Evolutionary conservation across 2,797 vertebrate species (phyloP).

Genomic region (Muscicapa comitata): DNA sequence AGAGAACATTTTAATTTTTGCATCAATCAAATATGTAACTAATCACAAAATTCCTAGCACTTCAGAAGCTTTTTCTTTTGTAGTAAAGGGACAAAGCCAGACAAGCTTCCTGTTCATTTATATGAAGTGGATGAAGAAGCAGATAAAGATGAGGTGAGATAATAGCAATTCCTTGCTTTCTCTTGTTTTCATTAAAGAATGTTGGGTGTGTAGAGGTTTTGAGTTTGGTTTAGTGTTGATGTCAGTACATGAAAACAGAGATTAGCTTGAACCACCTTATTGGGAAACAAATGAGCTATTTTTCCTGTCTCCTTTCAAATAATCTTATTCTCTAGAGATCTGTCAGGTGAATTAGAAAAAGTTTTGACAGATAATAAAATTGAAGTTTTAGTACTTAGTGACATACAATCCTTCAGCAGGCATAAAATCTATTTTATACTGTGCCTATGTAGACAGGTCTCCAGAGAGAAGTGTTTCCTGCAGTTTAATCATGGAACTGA

Average conservation of each 20-base stretch:
- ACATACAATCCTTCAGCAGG: neutral
- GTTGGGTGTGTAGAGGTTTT: neutral
- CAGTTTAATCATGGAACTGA: neutral
- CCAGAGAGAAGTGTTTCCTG: neutral
- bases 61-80: constrained; percentile 39
- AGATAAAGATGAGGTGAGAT: constrained; percentile 93
- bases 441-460: neutral
- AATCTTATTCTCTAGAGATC: neutral
- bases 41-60: neutral
- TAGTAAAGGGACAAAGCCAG: constrained; percentile 87
- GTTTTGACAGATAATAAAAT: neutral
- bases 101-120: constrained; percentile 90
- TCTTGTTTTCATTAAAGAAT: neutral
- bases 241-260: neutral
- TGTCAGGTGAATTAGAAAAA: neutral
- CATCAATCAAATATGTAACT: neutral
- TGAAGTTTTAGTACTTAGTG: neutral
- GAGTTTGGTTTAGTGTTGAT: neutral
- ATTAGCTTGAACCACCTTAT: neutral
- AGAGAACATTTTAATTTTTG: neutral
- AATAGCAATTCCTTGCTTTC: neutral
- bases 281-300: neutral
- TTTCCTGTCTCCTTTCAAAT: neutral
- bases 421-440: neutral
- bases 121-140: constrained; percentile 98